phyloP scores from a whole-genome alignment of 1,140 invertebrate genomes.

The Vanessa tameamea region DNA sequence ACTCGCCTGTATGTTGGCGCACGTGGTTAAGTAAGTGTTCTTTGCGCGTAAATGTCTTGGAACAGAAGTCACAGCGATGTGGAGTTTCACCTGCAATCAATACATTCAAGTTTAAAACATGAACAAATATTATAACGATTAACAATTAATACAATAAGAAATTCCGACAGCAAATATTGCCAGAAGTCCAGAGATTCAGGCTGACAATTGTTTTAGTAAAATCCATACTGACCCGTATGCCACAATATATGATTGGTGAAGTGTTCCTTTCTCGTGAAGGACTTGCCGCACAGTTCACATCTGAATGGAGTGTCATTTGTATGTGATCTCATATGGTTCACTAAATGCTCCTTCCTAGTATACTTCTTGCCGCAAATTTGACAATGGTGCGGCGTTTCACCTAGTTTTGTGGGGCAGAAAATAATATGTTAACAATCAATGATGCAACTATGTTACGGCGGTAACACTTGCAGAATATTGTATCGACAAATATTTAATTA shows the following conservation, averaged over 20 bases:
- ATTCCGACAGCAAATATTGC: too few species aligned
- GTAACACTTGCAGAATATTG: slow-evolving; percentile 10
- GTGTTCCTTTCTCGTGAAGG: slow-evolving; percentile 92
- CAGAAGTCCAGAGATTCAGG: too few species aligned
- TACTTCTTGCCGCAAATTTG: slow-evolving; percentile 89
- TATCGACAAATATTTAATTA: slow-evolving; percentile 19
- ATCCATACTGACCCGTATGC: slow-evolving; percentile 84
- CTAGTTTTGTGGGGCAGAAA: slow-evolving; percentile 77
- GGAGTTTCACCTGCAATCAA: slow-evolving; percentile 87
- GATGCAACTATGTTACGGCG: slow-evolving; percentile 71
- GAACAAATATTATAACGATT: too few species aligned
- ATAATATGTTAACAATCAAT: slow-evolving; percentile 79
- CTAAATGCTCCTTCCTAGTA: slow-evolving; percentile 88
- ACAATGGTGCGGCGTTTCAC: slow-evolving; percentile 88
- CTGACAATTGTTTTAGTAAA: neutral
- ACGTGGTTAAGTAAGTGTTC: slow-evolving; percentile 90
- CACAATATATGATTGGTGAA: slow-evolving; percentile 93
- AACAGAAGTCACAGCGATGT: slow-evolving; percentile 90
- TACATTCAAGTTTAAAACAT: too few species aligned
- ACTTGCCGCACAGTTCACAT: slow-evolving; percentile 92
- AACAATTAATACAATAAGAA: too few species aligned
- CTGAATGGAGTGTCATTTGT: slow-evolving; percentile 91
- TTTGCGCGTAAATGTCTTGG: slow-evolving; percentile 86
- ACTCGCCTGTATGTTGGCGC: slow-evolving; percentile 90
- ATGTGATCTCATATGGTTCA: slow-evolving; percentile 89